These are phyloP conservation scores for Steinernema khuongi DNA, from an alignment of 1,140 invertebrate species.

Conservation along the genomic window DNA sequence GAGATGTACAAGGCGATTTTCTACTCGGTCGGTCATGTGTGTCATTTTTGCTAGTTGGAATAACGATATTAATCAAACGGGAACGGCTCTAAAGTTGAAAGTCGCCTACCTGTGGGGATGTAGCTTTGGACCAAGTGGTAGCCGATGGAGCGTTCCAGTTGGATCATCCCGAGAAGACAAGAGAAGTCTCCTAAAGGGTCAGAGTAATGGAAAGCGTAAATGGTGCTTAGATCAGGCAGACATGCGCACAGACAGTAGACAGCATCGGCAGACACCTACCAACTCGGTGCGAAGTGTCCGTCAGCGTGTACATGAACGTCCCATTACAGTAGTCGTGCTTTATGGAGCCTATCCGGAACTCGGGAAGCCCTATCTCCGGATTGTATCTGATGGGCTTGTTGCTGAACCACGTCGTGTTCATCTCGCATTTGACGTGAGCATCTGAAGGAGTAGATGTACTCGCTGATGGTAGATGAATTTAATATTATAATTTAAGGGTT, in stretches of 20 bases:
- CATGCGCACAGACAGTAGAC: no score
- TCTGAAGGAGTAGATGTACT: slow-evolving; percentile 63
- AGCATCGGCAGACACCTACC: no score
- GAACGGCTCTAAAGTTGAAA: no score
- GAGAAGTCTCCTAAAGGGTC: slow-evolving; percentile 36
- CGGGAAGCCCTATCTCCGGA: slow-evolving; percentile 80
- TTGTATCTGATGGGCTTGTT: slow-evolving; percentile 82
- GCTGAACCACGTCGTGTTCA: slow-evolving; percentile 77
- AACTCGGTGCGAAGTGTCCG: slow-evolving; percentile 33
- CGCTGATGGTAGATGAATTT: neutral
- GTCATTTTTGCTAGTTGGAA: no score
- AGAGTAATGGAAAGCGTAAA: neutral
- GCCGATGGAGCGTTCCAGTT: slow-evolving; percentile 73
- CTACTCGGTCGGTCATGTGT: no score
- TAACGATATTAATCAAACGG: no score
- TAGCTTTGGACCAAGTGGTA: slow-evolving; percentile 86
- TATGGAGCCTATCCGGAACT: slow-evolving; percentile 78
- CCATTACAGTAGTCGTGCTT: slow-evolving; percentile 42
- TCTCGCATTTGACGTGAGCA: slow-evolving; percentile 84
- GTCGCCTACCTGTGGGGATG: slow-evolving; percentile 82
- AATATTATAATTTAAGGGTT: neutral
- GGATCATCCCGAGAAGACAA: slow-evolving; percentile 40
- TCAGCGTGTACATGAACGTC: slow-evolving; percentile 41
- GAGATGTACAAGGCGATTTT: no score
- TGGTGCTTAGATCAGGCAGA: no score